A percentile compares a stretch with the other conserved stretches of the same genome.
phyloP scores from a whole-genome alignment of 2,113 vertebrate species.

The Dipodomys merriami region DNA sequence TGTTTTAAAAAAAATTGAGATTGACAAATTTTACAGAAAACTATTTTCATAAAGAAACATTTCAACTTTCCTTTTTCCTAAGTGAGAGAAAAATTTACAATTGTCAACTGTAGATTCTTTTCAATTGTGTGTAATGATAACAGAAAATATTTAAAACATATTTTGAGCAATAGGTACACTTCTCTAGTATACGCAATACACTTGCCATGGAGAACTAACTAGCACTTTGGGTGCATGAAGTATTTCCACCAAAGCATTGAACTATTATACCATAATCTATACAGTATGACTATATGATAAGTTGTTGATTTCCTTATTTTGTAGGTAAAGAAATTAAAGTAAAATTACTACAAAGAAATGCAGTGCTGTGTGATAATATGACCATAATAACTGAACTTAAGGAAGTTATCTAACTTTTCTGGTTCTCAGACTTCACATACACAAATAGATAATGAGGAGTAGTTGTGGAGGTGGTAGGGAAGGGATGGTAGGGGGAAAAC shows the following conservation, averaged over 20 bases:
- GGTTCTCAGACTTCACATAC: not conserved
- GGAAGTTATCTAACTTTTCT: not conserved
- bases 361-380: not conserved
- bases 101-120: not conserved
- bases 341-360: too few species aligned
- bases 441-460: not conserved
- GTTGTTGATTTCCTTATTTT: not conserved
- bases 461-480: too few species aligned
- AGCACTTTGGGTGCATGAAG: not conserved
- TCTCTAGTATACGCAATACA: not conserved
- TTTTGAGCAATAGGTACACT: not conserved
- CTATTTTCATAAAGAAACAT: not conserved
- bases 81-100: slow-evolving; percentile 22
- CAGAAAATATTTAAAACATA: not conserved
- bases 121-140: not conserved
- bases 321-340: not conserved
- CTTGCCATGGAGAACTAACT: not conserved
- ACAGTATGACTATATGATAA: not conserved
- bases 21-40: slow-evolving; percentile 15
- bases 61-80: slow-evolving; percentile 41
- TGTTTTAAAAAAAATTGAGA: slow-evolving; percentile 43
- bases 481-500: too few species aligned
- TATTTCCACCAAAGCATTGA: not conserved
- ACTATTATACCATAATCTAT: not conserved
- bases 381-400: not conserved